phyloP scores from a whole-genome alignment of 2,888 invertebrate genomes.

The Aspidapion aeneum region DNA sequence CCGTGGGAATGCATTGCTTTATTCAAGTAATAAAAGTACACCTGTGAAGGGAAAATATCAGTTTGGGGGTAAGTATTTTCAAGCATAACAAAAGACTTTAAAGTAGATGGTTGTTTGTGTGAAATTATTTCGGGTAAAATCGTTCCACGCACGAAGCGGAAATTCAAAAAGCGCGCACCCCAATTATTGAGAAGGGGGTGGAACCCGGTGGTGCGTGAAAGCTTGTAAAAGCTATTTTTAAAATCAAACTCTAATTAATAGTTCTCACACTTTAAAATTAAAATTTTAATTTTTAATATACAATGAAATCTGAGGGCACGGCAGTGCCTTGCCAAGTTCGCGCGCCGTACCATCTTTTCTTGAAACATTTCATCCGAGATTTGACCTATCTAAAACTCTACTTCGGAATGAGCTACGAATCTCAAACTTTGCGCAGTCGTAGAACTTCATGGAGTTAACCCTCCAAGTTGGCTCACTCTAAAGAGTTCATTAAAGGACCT shows the following conservation, averaged over 20 bases:
- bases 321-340: no score
- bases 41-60: background rate
- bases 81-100: background rate
- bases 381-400: no score
- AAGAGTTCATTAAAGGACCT: no score
- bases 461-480: no score
- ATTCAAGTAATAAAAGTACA: background rate
- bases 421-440: no score
- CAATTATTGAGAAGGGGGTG: background rate
- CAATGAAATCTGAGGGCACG: no score
- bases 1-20: background rate
- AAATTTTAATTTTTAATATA: no score
- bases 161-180: background rate
- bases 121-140: background rate
- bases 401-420: no score
- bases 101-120: background rate
- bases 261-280: background rate
- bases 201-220: background rate
- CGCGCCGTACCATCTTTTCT: no score
- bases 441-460: no score
- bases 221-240: background rate
- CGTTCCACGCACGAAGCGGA: background rate
- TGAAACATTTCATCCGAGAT: no score
- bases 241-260: background rate
- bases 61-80: background rate